Conservation (phyloP, 2,113 vertebrate species). For the Heloderma charlesbogerti region DNA sequence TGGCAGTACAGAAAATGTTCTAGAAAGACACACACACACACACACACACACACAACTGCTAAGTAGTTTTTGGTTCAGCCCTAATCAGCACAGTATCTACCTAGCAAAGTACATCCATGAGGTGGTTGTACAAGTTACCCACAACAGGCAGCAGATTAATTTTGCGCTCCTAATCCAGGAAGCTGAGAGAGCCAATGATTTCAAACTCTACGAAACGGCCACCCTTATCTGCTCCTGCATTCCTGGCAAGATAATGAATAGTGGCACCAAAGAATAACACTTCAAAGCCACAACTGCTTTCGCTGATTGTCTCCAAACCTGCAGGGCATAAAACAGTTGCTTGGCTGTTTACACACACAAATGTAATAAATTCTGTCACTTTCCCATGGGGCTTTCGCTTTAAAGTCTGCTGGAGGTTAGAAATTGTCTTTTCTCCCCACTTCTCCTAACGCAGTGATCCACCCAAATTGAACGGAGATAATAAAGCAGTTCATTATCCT, state of each 20-base stretch:
- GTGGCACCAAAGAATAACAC: constrained; percentile 15
- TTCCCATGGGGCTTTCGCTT: background rate
- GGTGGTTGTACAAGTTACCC: rapidly evolving
- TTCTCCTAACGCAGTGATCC: background rate
- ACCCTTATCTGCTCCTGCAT: constrained; percentile 58
- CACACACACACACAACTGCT: too few relatives aligned
- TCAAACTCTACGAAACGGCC: constrained; percentile 26
- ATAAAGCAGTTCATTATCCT: constrained; percentile 4
- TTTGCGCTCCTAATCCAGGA: background rate
- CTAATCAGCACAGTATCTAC: background rate
- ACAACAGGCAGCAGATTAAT: constrained; percentile 40
- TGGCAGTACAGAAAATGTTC: too few relatives aligned
- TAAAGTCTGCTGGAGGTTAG: constrained; percentile 35
- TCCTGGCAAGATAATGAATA: constrained; percentile 48
- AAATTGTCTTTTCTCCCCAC: background rate
- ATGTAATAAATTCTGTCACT: constrained; percentile 42
- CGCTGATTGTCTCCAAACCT: constrained; percentile 55
- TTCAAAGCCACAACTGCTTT: constrained; percentile 53
- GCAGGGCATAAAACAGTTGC: constrained; percentile 55
- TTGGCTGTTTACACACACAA: constrained; percentile 50
- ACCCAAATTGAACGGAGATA: constrained; percentile 24
- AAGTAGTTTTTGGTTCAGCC: background rate
- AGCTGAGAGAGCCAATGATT: constrained; percentile 29
- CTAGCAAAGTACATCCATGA: background rate
- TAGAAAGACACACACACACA: background rate